Evolutionary conservation across 2,888 invertebrate genomes (phyloP), one percentile per base, ranked within the genome.

Genomic region (Bombylius discolor): DNA sequence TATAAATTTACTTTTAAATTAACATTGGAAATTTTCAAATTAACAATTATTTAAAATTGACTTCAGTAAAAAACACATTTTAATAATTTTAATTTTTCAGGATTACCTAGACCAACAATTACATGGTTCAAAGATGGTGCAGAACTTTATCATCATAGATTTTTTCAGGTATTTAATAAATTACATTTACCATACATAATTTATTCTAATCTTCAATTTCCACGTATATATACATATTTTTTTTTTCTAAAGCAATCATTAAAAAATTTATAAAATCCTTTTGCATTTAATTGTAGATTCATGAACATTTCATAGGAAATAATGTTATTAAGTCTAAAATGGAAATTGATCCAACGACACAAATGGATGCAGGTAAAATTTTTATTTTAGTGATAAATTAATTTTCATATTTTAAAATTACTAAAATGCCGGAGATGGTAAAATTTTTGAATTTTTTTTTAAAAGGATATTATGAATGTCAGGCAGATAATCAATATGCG

Each of bases 71-170:
- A 7, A n/a, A 14, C 14, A 13, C 46, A 3, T 33, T 48, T 32
- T 32, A 12, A 32, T 48, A 14, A 31, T 48, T n/a, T 36, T 14
- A n/a, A 6, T 34, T 36, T 49, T 13, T 23, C 31, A 84, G 72
- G 72, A 14, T 68, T 71, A 59, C 95, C 95, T 1, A 77, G 92
- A 53, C 94, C 95, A 0, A 88, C 90, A 61, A 90, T 95, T 59
- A 95, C 93, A 31, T 95, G 95, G 95, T 93, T 89, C 70, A 95
- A 95, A 71, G 94, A 95, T 71, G 94, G 93, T 47, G 85, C 88
- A n/a, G 95, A 95, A 75, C 84, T 95, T 64, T 92, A 90, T 68
- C 84, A 89, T 13, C 92, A 93, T 77, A 82, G 86, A 59, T 91
- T 91, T 74, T 77, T 92, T 64, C 90, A 92, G 73, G 92, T 90